Evolutionary conservation across 1,140 invertebrate genomes (phyloP).

Genomic region (Lepidurus arcticus): DNA sequence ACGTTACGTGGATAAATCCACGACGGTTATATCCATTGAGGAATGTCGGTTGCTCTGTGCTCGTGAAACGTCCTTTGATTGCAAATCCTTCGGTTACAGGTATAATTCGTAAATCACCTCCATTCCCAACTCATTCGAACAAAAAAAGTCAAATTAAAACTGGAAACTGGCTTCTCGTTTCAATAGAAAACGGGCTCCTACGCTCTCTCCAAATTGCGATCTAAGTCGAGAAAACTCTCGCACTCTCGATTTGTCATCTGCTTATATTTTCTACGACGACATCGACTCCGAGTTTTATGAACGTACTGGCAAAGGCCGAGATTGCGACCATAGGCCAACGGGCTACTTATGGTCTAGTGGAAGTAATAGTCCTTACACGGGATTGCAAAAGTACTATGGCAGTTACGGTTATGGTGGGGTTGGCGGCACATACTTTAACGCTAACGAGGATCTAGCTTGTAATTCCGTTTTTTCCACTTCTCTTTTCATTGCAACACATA

Average conservation of each 20-base stretch:
- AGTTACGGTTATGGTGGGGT: slow-evolving; percentile 9
- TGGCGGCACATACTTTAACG: neutral
- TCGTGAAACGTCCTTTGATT: slow-evolving; percentile 63
- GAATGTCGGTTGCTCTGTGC: slow-evolving; percentile 67
- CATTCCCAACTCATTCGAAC: neutral
- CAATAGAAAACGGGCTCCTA: slow-evolving; percentile 9
- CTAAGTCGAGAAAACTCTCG: slow-evolving; percentile 33
- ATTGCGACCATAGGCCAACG: slow-evolving; percentile 23
- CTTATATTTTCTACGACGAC: slow-evolving; percentile 57
- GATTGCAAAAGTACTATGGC: slow-evolving; percentile 3
- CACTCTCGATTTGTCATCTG: slow-evolving; percentile 13
- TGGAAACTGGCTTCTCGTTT: neutral
- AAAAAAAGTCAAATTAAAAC: slow-evolving; percentile 10
- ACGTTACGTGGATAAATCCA: slow-evolving; percentile 56
- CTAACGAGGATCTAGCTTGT: neutral
- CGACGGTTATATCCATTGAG: slow-evolving; percentile 62
- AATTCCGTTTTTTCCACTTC: neutral
- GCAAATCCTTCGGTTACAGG: slow-evolving; percentile 77
- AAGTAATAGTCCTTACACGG: neutral
- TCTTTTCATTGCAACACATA: neutral
- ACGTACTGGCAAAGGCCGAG: slow-evolving; percentile 39
- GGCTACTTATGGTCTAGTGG: neutral
- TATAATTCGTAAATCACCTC: slow-evolving; percentile 42
- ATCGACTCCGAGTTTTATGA: slow-evolving; percentile 70
- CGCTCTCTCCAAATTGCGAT: slow-evolving; percentile 31